A percentile compares a stretch with the other conserved stretches of the same genome.
phyloP scores from a whole-genome alignment of 1,140 invertebrate species.

The Anoplolepis gracilipes region DNA sequence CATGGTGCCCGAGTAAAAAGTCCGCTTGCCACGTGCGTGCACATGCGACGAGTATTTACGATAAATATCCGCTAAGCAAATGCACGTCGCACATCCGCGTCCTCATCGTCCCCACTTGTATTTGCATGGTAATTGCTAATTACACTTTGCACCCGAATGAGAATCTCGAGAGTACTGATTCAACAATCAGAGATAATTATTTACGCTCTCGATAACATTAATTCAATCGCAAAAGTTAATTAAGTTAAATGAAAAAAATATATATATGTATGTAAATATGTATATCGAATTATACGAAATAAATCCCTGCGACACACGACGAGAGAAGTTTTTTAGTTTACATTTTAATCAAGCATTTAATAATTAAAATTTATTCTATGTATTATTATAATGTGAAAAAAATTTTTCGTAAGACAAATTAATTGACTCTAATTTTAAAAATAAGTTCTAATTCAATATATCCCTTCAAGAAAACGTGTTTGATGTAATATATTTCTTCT shows the following conservation, averaged over 20 bases:
- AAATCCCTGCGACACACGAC: neutral
- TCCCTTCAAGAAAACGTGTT: neutral
- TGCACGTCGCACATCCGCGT: neutral
- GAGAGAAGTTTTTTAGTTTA: neutral
- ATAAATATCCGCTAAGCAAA: conserved; percentile 23
- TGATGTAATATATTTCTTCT: neutral
- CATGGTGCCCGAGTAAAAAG: neutral
- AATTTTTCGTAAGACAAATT: too few species aligned
- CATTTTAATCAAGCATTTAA: neutral
- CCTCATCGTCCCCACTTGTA: conserved; percentile 3
- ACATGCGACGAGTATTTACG: neutral
- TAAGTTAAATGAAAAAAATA: conserved; percentile 33
- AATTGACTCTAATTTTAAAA: neutral
- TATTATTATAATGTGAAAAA: neutral
- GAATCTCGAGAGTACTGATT: conserved; percentile 33
- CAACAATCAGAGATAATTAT: conserved; percentile 40
- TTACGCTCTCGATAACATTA: conserved; percentile 18
- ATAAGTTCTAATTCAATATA: neutral
- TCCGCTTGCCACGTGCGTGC: neutral
- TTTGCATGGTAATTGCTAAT: conserved; percentile 61
- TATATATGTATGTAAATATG: too few species aligned
- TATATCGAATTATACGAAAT: neutral
- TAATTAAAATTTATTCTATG: neutral
- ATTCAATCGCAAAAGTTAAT: conserved; percentile 39
- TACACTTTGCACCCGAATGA: conserved; percentile 35